Base-by-base conservation (phyloP, 2,888 invertebrate genomes). In the Lepeophtheirus nordmannii region DNA sequence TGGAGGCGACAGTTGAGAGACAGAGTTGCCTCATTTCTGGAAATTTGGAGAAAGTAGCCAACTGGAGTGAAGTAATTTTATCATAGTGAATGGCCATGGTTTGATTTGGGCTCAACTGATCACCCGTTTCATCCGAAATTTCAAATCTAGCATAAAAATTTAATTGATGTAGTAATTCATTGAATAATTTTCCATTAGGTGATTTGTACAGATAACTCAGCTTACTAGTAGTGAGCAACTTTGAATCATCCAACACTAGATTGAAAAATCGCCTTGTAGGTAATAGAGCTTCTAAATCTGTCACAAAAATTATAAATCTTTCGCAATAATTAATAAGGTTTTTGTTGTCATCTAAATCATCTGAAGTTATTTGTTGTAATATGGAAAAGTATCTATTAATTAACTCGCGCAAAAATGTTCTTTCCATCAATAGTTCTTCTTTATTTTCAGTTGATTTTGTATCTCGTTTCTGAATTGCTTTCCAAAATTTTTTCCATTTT, bases 111-210 rank as follows among this genome's bases (percentile, higher is more conserved):
- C 87, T 89, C 71, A 97, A 79, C 0, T 94, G 89, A 74, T 94
- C 93, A 0, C 97, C 97, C 0, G 89, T 87, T 72, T 89, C 87
- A 73, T 98, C 97, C 75, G 90, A 92, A 69, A 98, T 98, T 78
- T 99, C 98, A 76, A 98, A 99, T 68, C 89, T 83, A 0, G 90
- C 85, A 76, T 98, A 99, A 75, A 97, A 96, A 74, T 91, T 91
- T 65, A 99, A 77, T 86, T 93, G 92, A 70, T 69, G 62, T 37
- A 70, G 62, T 14, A 70, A 65, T 59, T 71, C 69, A 20, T 67
- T 58, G 75, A 94, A 96, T 38, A 96, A 80, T 75, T 89, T 87
- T 57, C 94, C 96, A 72, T 94, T 93, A 0, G 82, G 79, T 65
- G 89, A 78, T 67, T 80, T 77, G 0, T 83, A 76, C 57, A 98